Base-by-base conservation (phyloP, 1,140 invertebrate species). In the Bombus superbus region DNA sequence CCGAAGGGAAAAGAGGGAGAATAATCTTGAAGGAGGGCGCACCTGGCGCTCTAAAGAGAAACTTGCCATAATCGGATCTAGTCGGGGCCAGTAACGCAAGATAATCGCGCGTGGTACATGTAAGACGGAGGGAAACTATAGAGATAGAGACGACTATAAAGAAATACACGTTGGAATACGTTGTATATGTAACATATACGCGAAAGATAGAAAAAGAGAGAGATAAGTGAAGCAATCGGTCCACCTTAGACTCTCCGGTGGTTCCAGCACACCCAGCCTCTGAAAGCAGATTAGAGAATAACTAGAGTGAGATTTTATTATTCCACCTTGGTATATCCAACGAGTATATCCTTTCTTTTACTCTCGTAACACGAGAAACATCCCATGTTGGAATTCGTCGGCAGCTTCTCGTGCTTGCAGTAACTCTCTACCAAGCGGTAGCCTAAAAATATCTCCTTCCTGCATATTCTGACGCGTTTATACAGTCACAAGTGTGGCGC, bases 401-500 rank as follows among this genome's bases (percentile, higher is more conserved):
- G 53, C 77, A 44, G 69, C 38, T 62, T 62, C 59, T 62, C 47
- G 78, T 69, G 86, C 84, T 75, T 88, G 78, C 84, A 81, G 83
- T 71, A 68, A 79, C 77, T 83, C 77, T 83, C 75, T 84, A 77
- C 78, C 73, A 62, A 64, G 74, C 71, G 74, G 57, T 74, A 57
- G 53, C 82, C 88, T 87, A 89, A 89, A 89, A 89, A 89, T 89
- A 89, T 64, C 81, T 75, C 78, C 64, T 80, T 84, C 87, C 85
- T 73, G 87, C 79, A 83, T 79, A 89, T 87, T 77, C 81, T 62
- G 81, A 62, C 73, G 74, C 74, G 75, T 75, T 87, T 86, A 47
- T 69, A 75, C 73, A 62, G 66, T 38, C 78, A 15, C 42, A 69
- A 85, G 59, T 22, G 59, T 28, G 40, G 38, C 44, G 64, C 79